Base-by-base conservation (phyloP, 2,888 invertebrate genomes). In the Ceratothoa steindachneri region DNA sequence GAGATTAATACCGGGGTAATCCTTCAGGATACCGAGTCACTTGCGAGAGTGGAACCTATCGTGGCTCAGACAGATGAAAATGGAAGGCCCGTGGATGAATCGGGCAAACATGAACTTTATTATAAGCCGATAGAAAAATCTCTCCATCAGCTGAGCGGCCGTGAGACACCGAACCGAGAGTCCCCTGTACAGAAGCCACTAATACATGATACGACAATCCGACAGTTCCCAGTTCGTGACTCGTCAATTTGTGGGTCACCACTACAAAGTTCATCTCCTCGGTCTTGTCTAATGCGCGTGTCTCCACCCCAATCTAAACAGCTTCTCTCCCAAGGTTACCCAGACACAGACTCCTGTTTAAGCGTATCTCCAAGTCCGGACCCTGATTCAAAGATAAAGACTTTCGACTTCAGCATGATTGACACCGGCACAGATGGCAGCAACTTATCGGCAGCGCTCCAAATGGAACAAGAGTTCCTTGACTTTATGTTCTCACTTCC, bases 401-500 rank as follows among this genome's bases (percentile, higher is more conserved):
- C 66, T 53, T 75, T 74, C 53, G 73, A 74, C 51, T 77, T 74
- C 67, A 75, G 66, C 60, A 55, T 65, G 30, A 30, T 60, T 1
- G 75, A 70, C 7, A 66, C 69, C 19, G 67, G 66, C n/a, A 73
- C 71, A 7, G 76, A 64, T 1, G 31, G 30, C n/a, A 53, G 28
- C 15, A 53, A 53, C 15, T 69, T 79, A 5, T 69, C 76, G 9
- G 78, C 76, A 2, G 81, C 80, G 29, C 80, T 81, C 77, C 82
- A 76, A 74, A 83, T 82, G 80, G 84, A 85, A 72, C 83, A 83
- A n/a, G 86, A 86, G 51, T 85, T 87, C 73, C 82, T 87, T 24
- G 85, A 85, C 67, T 87, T 87, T 80, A 80, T 81, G 80, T 81
- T 87, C 73, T 83, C 84, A 15, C 81, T 86, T 52, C 84, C 85